Evolutionary conservation across 2,888 invertebrate genomes (phyloP), one percentile per base, ranked within the genome.

Genomic region (Ceriagrion tenellum): DNA sequence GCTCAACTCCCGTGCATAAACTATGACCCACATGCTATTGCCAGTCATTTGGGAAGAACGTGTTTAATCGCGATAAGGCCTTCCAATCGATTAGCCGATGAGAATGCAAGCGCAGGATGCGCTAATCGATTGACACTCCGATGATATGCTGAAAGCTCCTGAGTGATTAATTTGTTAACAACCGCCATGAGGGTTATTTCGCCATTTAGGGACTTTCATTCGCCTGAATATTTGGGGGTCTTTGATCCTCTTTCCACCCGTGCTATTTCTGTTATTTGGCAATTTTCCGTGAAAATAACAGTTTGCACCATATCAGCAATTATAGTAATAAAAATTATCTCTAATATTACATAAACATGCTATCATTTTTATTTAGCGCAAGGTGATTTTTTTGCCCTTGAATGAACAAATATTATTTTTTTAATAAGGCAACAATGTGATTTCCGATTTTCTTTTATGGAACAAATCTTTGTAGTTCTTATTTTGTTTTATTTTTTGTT

Each of bases 11-110:
- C 26, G 26, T n/a, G 89, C 55, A 89, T 89, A 55, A 55, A 55
- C 89, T 55, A 55, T 55, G 89, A 55, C 89, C 89, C 55, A 55
- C 89, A 89, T 89, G n/a, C 55, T 89, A 89, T 89, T 35, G 55
- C 55, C 89, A 89, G 55, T 89, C 26, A 55, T 55, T 89, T 47
- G 89, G 35, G 81, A 35, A 20, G 3, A 35, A 81, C 81, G 81
- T 81, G 81, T 81, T 30, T 35, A 81, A 81, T 81, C 81, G 35
- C 81, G 81, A 81, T 81, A 81, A 81, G 35, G 16, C 81, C 81
- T 16, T 26, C n/a, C 30, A 16, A 81, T 81, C 81, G 35, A 81
- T 81, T 81, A 35, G 30, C 35, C 81, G 35, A 81, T 81, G 81
- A 81, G 35, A 8, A 74, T 74, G 74, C 74, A 74, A 56, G 4